Conservation (phyloP, 2,113 vertebrate genomes). For the Rhinolophus ferrumequinum region DNA sequence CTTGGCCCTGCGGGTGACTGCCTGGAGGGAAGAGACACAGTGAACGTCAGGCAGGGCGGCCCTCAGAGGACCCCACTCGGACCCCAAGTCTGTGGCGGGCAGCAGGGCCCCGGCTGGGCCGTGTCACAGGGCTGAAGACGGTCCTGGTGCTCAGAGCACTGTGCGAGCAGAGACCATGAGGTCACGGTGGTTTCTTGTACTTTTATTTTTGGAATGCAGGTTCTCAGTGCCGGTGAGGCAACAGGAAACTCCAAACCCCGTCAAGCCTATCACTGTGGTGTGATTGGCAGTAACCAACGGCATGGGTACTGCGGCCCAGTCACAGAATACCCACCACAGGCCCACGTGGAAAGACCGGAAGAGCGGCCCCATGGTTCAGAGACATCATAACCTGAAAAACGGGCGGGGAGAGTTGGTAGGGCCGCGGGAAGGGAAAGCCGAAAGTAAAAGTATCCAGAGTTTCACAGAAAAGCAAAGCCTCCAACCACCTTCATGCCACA, state of each 20-base stretch:
- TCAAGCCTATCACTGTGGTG: slow-evolving; percentile 25
- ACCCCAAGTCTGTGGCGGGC: neutral
- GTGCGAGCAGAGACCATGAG: neutral
- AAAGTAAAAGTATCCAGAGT: slow-evolving; percentile 54
- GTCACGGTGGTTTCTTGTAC: slow-evolving; percentile 50
- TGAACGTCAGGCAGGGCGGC: neutral
- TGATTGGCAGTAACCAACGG: neutral
- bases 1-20: slow-evolving; percentile 52
- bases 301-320: neutral
- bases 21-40: slow-evolving; percentile 10
- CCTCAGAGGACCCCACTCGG: neutral
- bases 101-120: neutral
- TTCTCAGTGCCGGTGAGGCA: neutral
- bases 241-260: slow-evolving; percentile 73
- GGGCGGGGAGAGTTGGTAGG: neutral
- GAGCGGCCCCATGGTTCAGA: neutral
- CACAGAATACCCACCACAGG: neutral
- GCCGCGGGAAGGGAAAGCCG: neutral
- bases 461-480: neutral
- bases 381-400: neutral
- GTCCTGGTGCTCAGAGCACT: neutral
- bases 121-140: neutral
- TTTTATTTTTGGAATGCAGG: slow-evolving; percentile 68
- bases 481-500: accelerated
- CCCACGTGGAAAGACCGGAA: neutral